These are phyloP conservation scores for Alca torda DNA, from an alignment of 2,797 vertebrate genomes.

Conservation along the genomic window DNA sequence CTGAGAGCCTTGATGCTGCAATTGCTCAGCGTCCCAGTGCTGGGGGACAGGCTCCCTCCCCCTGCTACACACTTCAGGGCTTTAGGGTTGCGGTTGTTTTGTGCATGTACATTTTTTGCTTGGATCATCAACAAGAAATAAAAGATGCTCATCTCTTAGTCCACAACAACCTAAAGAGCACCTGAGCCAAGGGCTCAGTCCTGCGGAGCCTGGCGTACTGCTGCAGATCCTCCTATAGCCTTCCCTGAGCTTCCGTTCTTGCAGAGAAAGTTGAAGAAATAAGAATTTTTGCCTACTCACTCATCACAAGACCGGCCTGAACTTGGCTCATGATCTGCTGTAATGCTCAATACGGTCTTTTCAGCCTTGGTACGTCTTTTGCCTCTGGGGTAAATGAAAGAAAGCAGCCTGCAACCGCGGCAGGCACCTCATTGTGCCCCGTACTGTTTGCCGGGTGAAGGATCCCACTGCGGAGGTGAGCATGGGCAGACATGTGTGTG, in stretches of 20 bases:
- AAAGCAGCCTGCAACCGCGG: background rate
- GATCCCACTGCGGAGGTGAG: background rate
- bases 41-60: background rate
- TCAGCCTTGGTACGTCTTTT: background rate
- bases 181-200: background rate
- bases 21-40: background rate
- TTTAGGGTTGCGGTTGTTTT: background rate
- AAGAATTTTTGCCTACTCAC: constrained; percentile 53
- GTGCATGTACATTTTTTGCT: background rate
- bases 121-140: background rate
- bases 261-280: background rate
- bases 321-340: background rate
- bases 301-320: constrained; percentile 19
- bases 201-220: background rate
- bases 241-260: background rate
- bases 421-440: background rate
- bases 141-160: background rate
- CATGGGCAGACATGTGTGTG: background rate
- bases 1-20: background rate
- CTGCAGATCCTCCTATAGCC: background rate
- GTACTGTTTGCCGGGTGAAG: background rate
- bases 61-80: background rate
- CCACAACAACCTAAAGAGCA: background rate
- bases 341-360: constrained; percentile 13
- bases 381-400: background rate